Evolutionary conservation across 2,797 vertebrate species (phyloP).

Genomic region (Sebastes glaucus): DNA sequence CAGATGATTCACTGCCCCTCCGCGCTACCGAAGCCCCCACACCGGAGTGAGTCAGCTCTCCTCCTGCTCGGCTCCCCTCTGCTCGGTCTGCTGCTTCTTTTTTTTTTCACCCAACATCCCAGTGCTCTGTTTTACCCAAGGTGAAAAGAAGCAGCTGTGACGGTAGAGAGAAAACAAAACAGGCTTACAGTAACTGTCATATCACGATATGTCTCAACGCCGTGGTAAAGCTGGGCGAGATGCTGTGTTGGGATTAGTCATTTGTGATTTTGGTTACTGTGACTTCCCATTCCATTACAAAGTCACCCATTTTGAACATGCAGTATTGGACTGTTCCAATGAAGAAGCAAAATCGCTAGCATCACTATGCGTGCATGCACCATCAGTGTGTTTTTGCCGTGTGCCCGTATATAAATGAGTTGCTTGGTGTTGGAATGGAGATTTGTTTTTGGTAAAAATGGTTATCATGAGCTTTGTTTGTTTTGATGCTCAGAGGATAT

Average conservation of each 20-base stretch:
- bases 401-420: too few relatives aligned
- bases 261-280: not conserved
- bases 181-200: not conserved
- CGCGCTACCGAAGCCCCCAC: conserved; percentile 63
- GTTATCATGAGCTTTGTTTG: not conserved
- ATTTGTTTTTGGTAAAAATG: too few relatives aligned
- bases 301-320: not conserved
- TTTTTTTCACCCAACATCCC: conserved; percentile 1
- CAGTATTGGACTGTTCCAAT: not conserved
- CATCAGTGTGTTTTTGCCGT: too few relatives aligned
- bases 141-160: conserved; percentile 15
- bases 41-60: conserved; percentile 75
- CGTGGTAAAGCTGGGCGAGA: not conserved
- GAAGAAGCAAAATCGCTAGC: not conserved
- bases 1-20: conserved; percentile 73
- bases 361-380: not conserved
- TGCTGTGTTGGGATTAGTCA: not conserved
- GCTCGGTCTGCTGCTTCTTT: conserved; percentile 3
- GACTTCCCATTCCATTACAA: too few relatives aligned
- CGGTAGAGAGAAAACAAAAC: not conserved
- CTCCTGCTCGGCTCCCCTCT: conserved; percentile 1
- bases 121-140: conserved; percentile 7
- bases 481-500: not conserved
- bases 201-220: not conserved
- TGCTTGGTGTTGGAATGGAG: too few relatives aligned